A percentile compares a stretch with the other conserved stretches of the same genome.
phyloP scores from a whole-genome alignment of 2,888 invertebrate species.

The Diaphora mendica region DNA sequence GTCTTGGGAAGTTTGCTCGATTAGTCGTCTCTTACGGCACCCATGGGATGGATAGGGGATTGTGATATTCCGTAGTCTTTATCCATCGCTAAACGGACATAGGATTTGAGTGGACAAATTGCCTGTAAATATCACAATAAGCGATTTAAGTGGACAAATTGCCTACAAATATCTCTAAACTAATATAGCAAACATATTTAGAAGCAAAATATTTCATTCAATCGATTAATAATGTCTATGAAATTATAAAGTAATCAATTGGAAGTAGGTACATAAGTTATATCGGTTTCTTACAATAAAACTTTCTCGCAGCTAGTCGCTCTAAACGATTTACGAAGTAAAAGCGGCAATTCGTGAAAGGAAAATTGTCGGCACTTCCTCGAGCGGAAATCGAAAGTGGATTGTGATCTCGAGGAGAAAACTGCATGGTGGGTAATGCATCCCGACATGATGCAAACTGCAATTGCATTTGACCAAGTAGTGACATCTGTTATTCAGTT shows the following conservation, averaged over 20 bases:
- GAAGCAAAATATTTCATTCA: slow-evolving; percentile 11
- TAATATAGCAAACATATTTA: background rate
- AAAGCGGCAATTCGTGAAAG: slow-evolving; percentile 79
- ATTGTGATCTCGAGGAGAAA: slow-evolving; percentile 74
- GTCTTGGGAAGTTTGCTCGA: no score
- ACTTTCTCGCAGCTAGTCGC: slow-evolving; percentile 62
- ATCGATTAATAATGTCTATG: slow-evolving; percentile 21
- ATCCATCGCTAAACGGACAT: no score
- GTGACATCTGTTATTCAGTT: slow-evolving; percentile 62
- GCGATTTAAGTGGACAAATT: no score
- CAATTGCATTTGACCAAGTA: slow-evolving; percentile 33
- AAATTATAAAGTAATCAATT: slow-evolving; percentile 18
- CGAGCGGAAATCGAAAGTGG: slow-evolving; percentile 84
- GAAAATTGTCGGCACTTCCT: slow-evolving; percentile 82
- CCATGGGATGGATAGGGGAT: no score
- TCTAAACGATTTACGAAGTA: slow-evolving; percentile 63
- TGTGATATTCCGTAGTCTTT: no score
- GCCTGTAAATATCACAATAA: no score
- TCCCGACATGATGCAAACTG: slow-evolving; percentile 17
- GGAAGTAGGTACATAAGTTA: background rate
- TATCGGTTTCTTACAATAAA: slow-evolving; percentile 40
- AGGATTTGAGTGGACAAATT: no score
- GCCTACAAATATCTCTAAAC: background rate
- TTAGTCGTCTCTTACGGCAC: no score
- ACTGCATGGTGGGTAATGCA: slow-evolving; percentile 62